Evolutionary conservation across 2,888 invertebrate species (phyloP), one percentile per base, ranked within the genome.

Genomic region (Mimas tiliae): DNA sequence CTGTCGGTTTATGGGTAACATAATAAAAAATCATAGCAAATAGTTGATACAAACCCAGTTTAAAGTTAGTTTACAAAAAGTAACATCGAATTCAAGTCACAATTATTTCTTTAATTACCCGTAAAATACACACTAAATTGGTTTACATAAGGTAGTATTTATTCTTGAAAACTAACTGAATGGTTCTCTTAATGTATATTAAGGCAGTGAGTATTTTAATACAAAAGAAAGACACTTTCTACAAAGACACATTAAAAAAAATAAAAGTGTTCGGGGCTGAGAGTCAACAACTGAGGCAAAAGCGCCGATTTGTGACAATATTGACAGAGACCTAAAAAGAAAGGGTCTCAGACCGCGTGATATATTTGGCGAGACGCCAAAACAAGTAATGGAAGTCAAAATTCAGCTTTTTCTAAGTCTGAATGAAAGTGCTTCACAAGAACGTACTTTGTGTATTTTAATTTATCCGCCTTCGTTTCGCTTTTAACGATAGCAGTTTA

Each of bases 251-350:
- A 58, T 58, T 58, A 58, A 58, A 42, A 58, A 58, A 58, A 38
- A 53, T 53, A 53, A 53, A 58, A 58, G 38, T 58, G 58, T 42
- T 19, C 19, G 42, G 12, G 0, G 27, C 53, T 53, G 16, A 58
- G 42, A 58, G 42, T 53, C 53, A 53, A 65, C 62, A 65, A 45
- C 58, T 67, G 62, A 45, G 65, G 74, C 74, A 74, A 62, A 63
- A 62, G 67, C 71, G 79, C 74, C 76, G 74, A 74, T 75, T 71
- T 77, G 72, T 65, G 76, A 78, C 78, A 80, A 82, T 81, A 81
- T 82, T 79, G 80, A 85, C 81, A 81, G 77, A 82, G 81, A 78
- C 79, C 74, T 72, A 78, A 83, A 83, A 82, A 84, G 83, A 84
- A 83, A 82, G 74, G 81, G 78, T 77, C 78, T 76, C 80, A 70